Conservation (phyloP, 2,797 vertebrate species). For the Cynopterus sphinx region DNA sequence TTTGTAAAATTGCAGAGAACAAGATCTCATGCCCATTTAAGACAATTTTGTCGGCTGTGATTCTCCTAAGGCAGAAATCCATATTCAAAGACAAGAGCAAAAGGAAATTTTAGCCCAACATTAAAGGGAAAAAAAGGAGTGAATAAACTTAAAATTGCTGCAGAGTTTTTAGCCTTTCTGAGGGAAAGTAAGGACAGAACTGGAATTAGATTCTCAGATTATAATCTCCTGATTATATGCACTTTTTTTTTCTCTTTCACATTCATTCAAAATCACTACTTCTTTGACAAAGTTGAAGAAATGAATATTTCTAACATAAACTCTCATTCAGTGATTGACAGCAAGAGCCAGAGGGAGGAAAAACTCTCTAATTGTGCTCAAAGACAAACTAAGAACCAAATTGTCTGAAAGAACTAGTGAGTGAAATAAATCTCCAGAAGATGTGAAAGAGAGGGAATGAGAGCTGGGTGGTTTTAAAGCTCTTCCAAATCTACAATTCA, state of each 20-base stretch:
- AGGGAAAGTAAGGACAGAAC: neutral
- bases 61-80: slow-evolving; percentile 23
- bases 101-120: slow-evolving; percentile 47
- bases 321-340: neutral
- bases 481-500: neutral
- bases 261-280: neutral
- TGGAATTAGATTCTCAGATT: neutral
- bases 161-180: slow-evolving; percentile 3
- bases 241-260: neutral
- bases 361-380: slow-evolving; percentile 29
- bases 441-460: neutral
- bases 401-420: neutral
- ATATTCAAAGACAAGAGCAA: slow-evolving; percentile 14
- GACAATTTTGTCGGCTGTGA: neutral
- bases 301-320: slow-evolving; percentile 8
- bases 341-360: neutral
- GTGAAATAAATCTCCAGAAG: neutral
- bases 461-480: neutral
- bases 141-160: neutral
- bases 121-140: neutral
- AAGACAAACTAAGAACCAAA: slow-evolving; percentile 31
- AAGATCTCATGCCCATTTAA: slow-evolving; percentile 3
- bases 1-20: slow-evolving; percentile 49
- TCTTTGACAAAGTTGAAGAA: slow-evolving; percentile 36
- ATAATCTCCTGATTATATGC: neutral